Evolutionary conservation across 2,113 vertebrate genomes (phyloP).

Genomic region (Falcunculus frontatus): DNA sequence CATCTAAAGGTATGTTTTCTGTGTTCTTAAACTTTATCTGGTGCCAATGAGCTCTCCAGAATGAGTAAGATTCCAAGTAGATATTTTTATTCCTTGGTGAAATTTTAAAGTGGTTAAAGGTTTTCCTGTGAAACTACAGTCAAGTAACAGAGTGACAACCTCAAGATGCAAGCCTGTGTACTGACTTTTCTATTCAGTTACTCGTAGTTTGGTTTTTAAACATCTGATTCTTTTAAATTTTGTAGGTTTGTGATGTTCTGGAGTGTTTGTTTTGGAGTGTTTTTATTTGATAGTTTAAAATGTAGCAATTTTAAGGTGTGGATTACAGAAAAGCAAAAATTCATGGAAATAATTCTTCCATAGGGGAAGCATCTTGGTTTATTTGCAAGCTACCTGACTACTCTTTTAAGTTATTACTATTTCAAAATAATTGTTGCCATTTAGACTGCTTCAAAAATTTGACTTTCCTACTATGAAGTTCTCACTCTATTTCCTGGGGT

Average conservation of each 20-base stretch:
- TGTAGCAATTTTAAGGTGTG: background rate
- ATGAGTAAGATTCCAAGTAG: background rate
- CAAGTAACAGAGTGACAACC: background rate
- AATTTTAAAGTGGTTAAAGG: background rate
- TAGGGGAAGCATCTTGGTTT: background rate
- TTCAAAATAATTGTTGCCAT: constrained; percentile 10
- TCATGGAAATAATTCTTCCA: background rate
- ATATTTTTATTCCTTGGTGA: background rate
- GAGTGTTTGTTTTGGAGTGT: background rate
- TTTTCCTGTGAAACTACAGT: background rate
- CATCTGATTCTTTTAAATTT: background rate
- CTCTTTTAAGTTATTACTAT: background rate
- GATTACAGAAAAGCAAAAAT: background rate
- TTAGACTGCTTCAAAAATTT: constrained; percentile 89
- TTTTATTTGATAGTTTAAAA: background rate
- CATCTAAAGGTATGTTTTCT: background rate
- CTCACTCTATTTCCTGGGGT: constrained; percentile 93
- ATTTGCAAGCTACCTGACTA: background rate
- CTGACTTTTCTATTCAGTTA: background rate
- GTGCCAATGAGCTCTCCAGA: background rate
- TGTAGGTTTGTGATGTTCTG: background rate
- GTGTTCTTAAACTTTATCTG: background rate
- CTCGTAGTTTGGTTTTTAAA: background rate
- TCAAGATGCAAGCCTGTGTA: background rate
- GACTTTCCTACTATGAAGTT: constrained; percentile 96